These are phyloP conservation scores for Bos indicus DNA, from an alignment of 2,113 vertebrate genomes.

Conservation along the genomic window DNA sequence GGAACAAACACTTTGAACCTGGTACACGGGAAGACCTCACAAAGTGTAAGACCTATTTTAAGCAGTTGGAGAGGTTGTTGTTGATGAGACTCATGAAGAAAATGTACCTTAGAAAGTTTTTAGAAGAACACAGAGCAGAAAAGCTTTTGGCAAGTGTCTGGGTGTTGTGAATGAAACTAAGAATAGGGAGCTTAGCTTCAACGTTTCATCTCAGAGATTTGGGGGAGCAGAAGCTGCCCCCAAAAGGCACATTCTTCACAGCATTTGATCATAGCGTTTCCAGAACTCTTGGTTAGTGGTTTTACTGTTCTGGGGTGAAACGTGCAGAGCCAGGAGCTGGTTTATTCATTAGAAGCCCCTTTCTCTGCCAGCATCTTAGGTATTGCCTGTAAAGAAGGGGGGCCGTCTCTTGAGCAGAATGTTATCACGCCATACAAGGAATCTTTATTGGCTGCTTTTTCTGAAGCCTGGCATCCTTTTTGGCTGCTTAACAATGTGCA, in stretches of 20 bases:
- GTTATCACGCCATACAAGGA: constrained; percentile 54
- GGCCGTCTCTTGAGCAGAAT: background rate
- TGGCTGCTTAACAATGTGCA: constrained; percentile 52
- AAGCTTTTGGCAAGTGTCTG: background rate
- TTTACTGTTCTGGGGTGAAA: background rate
- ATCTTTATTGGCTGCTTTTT: constrained; percentile 32
- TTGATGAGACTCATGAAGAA: background rate
- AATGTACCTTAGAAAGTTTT: background rate
- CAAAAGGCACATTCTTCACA: background rate
- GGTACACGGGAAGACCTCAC: background rate
- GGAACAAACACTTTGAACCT: constrained; percentile 38
- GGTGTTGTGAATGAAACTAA: background rate
- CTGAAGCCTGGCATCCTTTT: constrained; percentile 51
- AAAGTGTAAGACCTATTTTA: constrained; percentile 46
- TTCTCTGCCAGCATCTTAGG: background rate
- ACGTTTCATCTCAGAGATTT: background rate
- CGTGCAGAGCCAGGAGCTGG: background rate
- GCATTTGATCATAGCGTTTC: background rate
- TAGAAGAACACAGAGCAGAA: background rate
- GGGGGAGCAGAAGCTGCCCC: background rate
- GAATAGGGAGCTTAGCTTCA: background rate
- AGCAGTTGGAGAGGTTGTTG: constrained; percentile 18
- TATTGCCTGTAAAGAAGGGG: background rate
- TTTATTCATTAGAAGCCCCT: background rate
- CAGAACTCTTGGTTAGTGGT: background rate